Percentiles rank a stretch among this genome's conserved stretches.
phyloP scores from a whole-genome alignment of 1,140 invertebrate genomes.

The Drosophila saltans region DNA sequence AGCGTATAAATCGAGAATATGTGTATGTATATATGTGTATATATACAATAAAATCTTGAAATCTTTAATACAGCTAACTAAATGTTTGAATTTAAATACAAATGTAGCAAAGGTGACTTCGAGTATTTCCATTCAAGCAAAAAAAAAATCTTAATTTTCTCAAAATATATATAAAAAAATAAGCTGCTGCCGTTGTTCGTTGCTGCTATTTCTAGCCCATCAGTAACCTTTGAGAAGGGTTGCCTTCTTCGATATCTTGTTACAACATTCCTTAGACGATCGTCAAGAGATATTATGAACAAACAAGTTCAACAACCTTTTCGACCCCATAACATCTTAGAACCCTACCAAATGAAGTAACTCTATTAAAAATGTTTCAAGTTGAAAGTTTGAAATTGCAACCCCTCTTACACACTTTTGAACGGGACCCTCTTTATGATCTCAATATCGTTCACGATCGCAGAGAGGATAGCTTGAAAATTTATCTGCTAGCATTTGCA shows the following conservation, averaged over 20 bases:
- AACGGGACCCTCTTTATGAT: slow-evolving; percentile 34
- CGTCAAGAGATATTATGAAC: slow-evolving; percentile 3
- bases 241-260: slow-evolving; percentile 22
- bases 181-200: background rate
- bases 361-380: background rate
- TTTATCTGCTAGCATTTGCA: slow-evolving; percentile 74
- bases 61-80: too few species aligned
- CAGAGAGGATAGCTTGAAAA: slow-evolving; percentile 7
- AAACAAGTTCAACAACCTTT: slow-evolving; percentile 49
- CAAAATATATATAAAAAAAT: too few species aligned
- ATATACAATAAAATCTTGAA: too few species aligned
- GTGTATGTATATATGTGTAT: too few species aligned
- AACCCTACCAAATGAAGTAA: slow-evolving; percentile 32
- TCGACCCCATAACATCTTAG: slow-evolving; percentile 36
- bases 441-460: background rate
- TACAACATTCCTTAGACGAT: slow-evolving; percentile 21
- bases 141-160: background rate
- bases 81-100: too few species aligned
- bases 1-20: too few species aligned
- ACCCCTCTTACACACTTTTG: slow-evolving; percentile 25
- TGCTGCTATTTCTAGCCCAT: background rate
- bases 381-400: slow-evolving; percentile 12
- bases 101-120: too few species aligned
- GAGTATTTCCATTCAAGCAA: too few species aligned
- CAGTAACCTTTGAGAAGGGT: slow-evolving; percentile 35